Conservation (phyloP, 2,888 invertebrate genomes). For the Frankliniella fusca region DNA sequence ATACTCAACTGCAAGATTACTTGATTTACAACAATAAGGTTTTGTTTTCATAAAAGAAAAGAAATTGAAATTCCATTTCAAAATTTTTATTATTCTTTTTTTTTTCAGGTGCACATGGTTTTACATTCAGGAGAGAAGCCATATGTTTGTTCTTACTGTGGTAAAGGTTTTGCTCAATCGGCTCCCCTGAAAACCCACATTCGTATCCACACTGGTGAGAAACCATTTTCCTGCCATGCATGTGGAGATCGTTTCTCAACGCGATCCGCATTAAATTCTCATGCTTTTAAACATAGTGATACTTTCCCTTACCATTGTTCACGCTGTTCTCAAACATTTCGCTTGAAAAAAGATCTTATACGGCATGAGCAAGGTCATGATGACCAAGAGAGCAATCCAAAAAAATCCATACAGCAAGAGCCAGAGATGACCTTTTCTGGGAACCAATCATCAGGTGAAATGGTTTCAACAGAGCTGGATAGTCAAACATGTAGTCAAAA, state of each 20-base stretch:
- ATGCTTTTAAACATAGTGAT: not conserved
- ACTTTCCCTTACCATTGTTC: not conserved
- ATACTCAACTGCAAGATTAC: not conserved
- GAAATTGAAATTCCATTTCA: not conserved
- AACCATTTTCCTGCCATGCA: not conserved
- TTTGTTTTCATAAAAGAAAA: not conserved
- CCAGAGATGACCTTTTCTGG: too few species aligned
- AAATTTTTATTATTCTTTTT: not conserved
- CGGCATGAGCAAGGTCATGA: not conserved
- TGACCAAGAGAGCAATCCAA: not conserved
- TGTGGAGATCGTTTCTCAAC: not conserved
- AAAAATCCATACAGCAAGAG: not conserved
- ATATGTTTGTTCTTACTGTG: not conserved
- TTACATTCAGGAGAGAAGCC: not conserved
- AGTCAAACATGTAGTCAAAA: too few species aligned
- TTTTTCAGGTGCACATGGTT: not conserved
- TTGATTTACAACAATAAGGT: not conserved
- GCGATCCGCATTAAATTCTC: not conserved
- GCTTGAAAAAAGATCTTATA: not conserved
- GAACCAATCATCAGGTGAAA: too few species aligned
- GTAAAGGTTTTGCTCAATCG: not conserved
- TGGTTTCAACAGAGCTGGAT: too few species aligned
- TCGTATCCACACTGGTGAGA: slow-evolving; percentile 3
- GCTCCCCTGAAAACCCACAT: not conserved
- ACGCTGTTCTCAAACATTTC: not conserved